These are phyloP conservation scores for Tuberolachnus salignus DNA, from an alignment of 2,888 invertebrate genomes.

Conservation along the genomic window DNA sequence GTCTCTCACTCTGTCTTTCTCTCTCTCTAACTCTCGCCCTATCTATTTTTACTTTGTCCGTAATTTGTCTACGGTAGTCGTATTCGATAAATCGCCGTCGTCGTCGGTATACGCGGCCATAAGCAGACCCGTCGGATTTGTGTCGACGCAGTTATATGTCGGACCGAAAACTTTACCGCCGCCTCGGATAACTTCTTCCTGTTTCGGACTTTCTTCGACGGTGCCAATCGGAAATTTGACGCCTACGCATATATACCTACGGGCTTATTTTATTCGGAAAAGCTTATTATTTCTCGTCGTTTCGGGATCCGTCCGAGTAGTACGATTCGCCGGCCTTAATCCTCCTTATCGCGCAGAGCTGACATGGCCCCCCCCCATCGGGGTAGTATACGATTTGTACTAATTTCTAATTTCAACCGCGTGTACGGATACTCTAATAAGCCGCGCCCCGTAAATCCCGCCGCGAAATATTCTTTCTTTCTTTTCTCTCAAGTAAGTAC, in stretches of 20 bases:
- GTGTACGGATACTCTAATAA: no score
- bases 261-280: conserved; percentile 29
- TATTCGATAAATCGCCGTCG: no score
- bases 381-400: not conserved
- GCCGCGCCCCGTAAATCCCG: conserved; percentile 21
- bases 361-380: no score
- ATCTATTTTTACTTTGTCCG: conserved; percentile 31
- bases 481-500: conserved; percentile 18
- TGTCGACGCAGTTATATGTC: conserved; percentile 37
- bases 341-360: not conserved
- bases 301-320: conserved; percentile 23
- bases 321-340: conserved; percentile 7
- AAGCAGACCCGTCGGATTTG: conserved; percentile 40
- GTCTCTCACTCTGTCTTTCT: conserved; percentile 1
- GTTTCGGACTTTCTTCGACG: conserved; percentile 10
- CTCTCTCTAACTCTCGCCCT: not conserved
- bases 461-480: conserved; percentile 34
- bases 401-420: conserved; percentile 43
- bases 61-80: no score
- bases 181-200: conserved; percentile 33
- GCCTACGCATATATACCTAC: no score
- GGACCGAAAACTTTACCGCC: conserved; percentile 40
- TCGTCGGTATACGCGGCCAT: not conserved
- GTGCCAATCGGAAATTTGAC: conserved; percentile 30
- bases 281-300: conserved; percentile 52